These are phyloP conservation scores for Rhabdophis nuchalis DNA, from an alignment of 2,797 vertebrate species.

Conservation along the genomic window DNA sequence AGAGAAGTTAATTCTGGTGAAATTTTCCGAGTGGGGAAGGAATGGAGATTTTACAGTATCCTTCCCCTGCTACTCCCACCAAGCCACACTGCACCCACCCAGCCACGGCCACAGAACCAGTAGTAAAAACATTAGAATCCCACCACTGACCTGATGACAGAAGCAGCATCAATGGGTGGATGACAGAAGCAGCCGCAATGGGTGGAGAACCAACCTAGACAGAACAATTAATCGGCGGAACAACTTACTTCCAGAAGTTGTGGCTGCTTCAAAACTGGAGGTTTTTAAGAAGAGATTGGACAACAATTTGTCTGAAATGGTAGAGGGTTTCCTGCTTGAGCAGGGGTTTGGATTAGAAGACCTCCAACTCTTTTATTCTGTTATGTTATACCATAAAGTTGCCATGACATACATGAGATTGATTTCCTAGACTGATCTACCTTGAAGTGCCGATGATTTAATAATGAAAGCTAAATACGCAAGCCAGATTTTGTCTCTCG, in stretches of 20 bases:
- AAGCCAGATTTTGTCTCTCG: slow-evolving; percentile 35
- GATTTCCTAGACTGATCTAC: background rate
- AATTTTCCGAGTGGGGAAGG: too few relatives aligned
- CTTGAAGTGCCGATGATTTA: background rate
- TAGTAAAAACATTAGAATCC: too few relatives aligned
- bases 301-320: background rate
- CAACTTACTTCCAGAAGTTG: background rate
- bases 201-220: background rate
- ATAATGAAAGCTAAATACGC: slow-evolving; percentile 27
- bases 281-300: background rate
- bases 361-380: background rate
- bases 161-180: too few relatives aligned
- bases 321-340: background rate
- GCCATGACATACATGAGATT: background rate
- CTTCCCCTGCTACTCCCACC: too few relatives aligned
- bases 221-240: background rate
- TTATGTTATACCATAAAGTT: background rate
- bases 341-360: background rate
- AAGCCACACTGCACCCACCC: too few relatives aligned
- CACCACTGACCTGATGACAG: too few relatives aligned
- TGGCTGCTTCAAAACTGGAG: background rate
- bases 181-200: too few relatives aligned
- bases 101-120: too few relatives aligned
- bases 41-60: too few relatives aligned
- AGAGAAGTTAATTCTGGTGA: background rate